These are phyloP conservation scores for Diabrotica virgifera DNA, from an alignment of 1,140 invertebrate species.

Conservation along the genomic window DNA sequence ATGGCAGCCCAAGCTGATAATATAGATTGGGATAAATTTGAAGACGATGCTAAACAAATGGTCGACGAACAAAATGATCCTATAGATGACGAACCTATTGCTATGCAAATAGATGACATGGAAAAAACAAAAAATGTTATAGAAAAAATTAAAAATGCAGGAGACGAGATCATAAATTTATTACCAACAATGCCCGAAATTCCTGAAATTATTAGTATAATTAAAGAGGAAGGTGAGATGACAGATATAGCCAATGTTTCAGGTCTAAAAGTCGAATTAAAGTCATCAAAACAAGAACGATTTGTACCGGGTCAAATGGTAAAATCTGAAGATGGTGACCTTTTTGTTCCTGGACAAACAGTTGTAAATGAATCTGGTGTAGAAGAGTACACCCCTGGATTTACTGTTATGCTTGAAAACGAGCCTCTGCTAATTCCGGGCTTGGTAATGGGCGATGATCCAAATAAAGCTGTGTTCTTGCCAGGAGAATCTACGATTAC, in stretches of 20 bases:
- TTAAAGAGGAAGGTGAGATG: constrained; percentile 57
- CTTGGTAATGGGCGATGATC: constrained; percentile 46
- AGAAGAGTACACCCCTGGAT: constrained; percentile 66
- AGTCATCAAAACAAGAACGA: constrained; percentile 47
- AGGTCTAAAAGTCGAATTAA: constrained; percentile 63
- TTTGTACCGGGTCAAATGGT: constrained; percentile 62
- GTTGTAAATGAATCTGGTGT: constrained; percentile 60
- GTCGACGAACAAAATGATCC: constrained; percentile 41
- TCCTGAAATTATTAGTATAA: constrained; percentile 58
- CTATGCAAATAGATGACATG: constrained; percentile 54
- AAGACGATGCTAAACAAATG: constrained; percentile 49
- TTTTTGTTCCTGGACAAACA: constrained; percentile 72
- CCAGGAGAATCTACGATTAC: constrained; percentile 58
- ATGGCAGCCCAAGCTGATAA: constrained; percentile 37
- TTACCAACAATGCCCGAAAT: constrained; percentile 63
- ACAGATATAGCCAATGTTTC: constrained; percentile 59
- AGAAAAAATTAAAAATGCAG: constrained; percentile 53
- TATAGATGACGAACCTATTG: constrained; percentile 40
- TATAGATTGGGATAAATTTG: constrained; percentile 48
- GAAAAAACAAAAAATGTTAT: constrained; percentile 57
- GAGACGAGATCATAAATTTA: constrained; percentile 52
- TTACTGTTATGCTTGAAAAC: constrained; percentile 65
- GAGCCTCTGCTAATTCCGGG: constrained; percentile 64
- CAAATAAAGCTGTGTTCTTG: constrained; percentile 53
- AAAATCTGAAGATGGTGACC: constrained; percentile 61